Conservation (phyloP, 2,797 vertebrate species). For the Myripristis murdjan region DNA sequence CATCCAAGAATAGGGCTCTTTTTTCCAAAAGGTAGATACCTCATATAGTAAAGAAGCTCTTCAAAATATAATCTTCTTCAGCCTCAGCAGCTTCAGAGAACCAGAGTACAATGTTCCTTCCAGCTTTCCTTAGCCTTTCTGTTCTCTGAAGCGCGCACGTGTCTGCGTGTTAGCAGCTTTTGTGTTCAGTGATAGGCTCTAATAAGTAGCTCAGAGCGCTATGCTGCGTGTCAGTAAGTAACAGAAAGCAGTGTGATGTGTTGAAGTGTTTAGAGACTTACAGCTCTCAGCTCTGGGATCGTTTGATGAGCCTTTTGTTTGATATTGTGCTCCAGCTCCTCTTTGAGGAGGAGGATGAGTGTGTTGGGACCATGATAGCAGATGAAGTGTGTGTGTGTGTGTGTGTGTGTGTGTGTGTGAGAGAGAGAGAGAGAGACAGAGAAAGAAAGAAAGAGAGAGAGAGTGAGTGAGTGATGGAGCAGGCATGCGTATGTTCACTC, state of each 20-base stretch:
- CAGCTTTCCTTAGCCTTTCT: slow-evolving; percentile 24
- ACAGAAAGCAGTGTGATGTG: slow-evolving; percentile 30
- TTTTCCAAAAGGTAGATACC: not conserved
- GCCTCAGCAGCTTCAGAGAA: not conserved
- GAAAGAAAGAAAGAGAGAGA: no score
- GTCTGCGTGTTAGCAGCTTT: slow-evolving; percentile 45
- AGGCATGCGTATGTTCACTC: no score
- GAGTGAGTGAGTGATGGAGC: no score
- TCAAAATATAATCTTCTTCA: not conserved
- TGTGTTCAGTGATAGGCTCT: slow-evolving; percentile 51
- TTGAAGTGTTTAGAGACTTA: slow-evolving; percentile 42
- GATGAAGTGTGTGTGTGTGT: slow-evolving; percentile 38
- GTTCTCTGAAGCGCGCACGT: not conserved
- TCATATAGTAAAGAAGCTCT: not conserved
- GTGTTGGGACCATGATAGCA: slow-evolving; percentile 26
- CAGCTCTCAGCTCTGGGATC: slow-evolving; percentile 50
- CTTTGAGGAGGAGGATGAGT: slow-evolving; percentile 39
- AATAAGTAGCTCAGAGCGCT: slow-evolving; percentile 64
- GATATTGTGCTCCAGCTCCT: slow-evolving; percentile 46
- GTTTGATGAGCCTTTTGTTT: slow-evolving; percentile 71
- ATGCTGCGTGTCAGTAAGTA: slow-evolving; percentile 38
- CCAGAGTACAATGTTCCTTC: slow-evolving; percentile 12
- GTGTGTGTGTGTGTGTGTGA: slow-evolving; percentile 17
- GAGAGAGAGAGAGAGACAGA: no score
- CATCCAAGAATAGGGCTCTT: not conserved